Evolutionary conservation across 2,113 vertebrate species (phyloP), one percentile per base, ranked within the genome.

Genomic region (Hippocampus guttulatus): DNA sequence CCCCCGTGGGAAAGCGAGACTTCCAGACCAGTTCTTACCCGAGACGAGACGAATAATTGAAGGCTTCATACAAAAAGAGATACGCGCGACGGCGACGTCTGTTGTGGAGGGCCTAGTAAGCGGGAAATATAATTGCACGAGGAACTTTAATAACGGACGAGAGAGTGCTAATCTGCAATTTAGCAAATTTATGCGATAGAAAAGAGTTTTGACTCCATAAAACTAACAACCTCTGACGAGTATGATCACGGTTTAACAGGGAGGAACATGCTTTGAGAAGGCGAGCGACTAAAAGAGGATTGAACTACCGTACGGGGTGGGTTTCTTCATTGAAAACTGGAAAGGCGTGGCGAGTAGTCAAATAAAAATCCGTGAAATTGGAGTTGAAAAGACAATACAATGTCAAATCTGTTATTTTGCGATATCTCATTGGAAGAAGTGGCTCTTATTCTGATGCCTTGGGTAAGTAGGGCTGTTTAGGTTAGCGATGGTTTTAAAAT

Each of bases 141-240:
- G 70, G 80, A 76, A 80, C 75, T 77, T 86, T 81, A 84, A 86
- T 88, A 81, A 84, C 67, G 58, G 27, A 33, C 67, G 69, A 65
- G 67, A 72, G 80, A 70, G 85, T 81, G 75, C 80, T 82, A 87
- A 83, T 83, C 70, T 73, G 67, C 60, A 78, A 87, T 84, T 87
- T 85, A 82, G 79, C 79, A 85, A 88, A 90, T 84, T 18, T 40
- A 15, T 57, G 30, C 73, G 49, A 41, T 72, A 55, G 75, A 77
- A 76, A 84, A 83, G 70, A 68, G 33, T 68, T 81, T 79, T 64
- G 63, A 70, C 65, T 60, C 73, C 49, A 67, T 80, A 63, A 68
- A 85, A 84, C 81, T 20, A 81, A 82, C 78, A 23, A 80, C 64
- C 67, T 63, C 67, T 54, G 77, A 83, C 70, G 70, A 54, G 66